These are phyloP conservation scores for Erpobdella octoculata DNA, from an alignment of 2,888 invertebrate species.

Conservation along the genomic window DNA sequence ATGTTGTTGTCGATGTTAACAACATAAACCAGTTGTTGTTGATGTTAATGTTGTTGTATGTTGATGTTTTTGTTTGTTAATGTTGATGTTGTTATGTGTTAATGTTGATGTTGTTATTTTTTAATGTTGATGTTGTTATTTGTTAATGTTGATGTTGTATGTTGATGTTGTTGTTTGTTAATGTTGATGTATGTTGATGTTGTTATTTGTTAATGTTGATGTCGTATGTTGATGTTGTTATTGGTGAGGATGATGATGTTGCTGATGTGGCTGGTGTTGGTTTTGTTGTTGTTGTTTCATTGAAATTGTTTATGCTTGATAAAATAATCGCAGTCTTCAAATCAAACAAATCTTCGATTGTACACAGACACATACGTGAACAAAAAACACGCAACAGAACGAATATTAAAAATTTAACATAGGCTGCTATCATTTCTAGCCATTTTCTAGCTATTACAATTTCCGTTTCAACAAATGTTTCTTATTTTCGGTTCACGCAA, in stretches of 20 bases:
- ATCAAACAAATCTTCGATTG: background rate
- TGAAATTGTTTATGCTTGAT: background rate
- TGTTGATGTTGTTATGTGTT: background rate
- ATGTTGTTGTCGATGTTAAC: too few species aligned
- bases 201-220: background rate
- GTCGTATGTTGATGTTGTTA: background rate
- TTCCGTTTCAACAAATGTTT: too few species aligned
- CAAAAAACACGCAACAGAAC: too few species aligned
- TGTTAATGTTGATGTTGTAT: background rate
- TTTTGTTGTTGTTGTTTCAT: background rate
- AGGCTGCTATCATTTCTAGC: too few species aligned
- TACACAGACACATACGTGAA: too few species aligned
- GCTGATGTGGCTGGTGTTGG: background rate
- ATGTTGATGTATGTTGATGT: background rate
- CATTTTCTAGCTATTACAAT: too few species aligned
- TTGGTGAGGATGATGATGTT: background rate
- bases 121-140: background rate
- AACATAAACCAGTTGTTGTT: too few species aligned
- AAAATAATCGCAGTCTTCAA: background rate
- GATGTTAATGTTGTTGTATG: too few species aligned
- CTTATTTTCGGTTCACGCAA: too few species aligned
- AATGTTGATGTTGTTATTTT: background rate
- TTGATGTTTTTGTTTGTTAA: background rate
- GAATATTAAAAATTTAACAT: too few species aligned
- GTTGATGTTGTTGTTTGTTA: background rate